Evolutionary conservation across 2,888 invertebrate genomes (phyloP), one percentile per base, ranked within the genome.

Genomic region (Kryphioiulus occultus): DNA sequence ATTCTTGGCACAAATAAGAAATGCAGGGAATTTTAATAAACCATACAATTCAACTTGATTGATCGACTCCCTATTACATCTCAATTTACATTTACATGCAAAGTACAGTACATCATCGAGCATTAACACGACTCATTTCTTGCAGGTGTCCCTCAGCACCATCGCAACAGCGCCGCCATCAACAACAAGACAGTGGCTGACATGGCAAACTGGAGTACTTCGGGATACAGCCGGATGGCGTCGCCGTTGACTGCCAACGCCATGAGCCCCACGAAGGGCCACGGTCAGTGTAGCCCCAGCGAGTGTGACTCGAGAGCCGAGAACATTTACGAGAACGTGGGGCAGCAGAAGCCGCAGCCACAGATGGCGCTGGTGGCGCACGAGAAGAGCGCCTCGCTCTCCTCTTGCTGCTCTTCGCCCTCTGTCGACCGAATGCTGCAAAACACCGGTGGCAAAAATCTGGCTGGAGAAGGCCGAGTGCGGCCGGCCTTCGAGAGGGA

Each of bases 401-500:
- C 84, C 84, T 42, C 84, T 22, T 84, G 39, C 42, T 84, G 39
- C 35, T 35, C 42, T 0, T 35, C 84, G 35, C 42, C 84, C 39
- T 84, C 84, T 42, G 84, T 39, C 35, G 84, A 84, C 42, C 35
- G 84, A 22, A 22, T 84, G 84, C 7, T 44, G 32, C 42, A 47
- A 86, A 86, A 86, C 26, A 47, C 32, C 17, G 86, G n/a, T 47
- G 87, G 82, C 15, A 87, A 68, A 32, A 39, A n/a, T 39, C 15
- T 42, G 44, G 87, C 83, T 83, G 83, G 59, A 22, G 82, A 83
- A 44, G 19, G 32, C 68, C 42, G 87, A 83, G 83, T 22, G 78
- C 42, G 87, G 26, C 85, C 85, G 12, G 88, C 85, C 19, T 53
- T 83, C 42, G 88, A 88, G 83, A 85, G 88, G 32, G 90, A 90